Evolutionary conservation across 2,113 vertebrate genomes (phyloP).

Genomic region (Notiomystis cincta): DNA sequence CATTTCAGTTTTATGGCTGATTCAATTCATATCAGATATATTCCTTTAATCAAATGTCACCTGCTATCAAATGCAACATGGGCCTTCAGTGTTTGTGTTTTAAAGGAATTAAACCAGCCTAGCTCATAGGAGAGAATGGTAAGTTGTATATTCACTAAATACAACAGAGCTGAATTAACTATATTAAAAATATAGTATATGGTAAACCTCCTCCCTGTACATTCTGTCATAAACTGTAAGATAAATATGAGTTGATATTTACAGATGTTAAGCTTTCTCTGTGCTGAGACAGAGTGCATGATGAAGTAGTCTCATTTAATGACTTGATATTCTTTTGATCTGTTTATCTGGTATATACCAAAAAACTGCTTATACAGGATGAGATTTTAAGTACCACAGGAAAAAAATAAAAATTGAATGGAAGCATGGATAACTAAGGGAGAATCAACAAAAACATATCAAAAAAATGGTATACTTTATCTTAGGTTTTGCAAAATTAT

Average conservation of each 20-base stretch:
- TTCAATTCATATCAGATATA: neutral
- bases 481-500: neutral
- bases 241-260: neutral
- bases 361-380: neutral
- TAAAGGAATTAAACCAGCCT: constrained; percentile 9
- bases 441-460: neutral
- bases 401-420: neutral
- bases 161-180: neutral
- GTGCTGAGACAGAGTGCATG: neutral
- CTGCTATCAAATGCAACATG: constrained; percentile 4
- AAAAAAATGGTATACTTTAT: neutral
- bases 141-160: neutral
- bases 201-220: neutral
- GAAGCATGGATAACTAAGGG: neutral
- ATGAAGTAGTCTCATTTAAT: neutral
- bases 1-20: neutral
- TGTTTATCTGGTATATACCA: neutral
- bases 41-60: constrained; percentile 1
- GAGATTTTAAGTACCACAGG: neutral
- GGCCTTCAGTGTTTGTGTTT: constrained; percentile 8
- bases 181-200: neutral
- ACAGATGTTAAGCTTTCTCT: neutral
- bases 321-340: neutral
- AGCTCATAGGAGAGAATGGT: neutral
- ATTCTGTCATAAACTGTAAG: neutral